A percentile compares a stretch with the other conserved stretches of the same genome.
Conservation (phyloP, 2,888 invertebrate species). For the Smittia sp. region DNA sequence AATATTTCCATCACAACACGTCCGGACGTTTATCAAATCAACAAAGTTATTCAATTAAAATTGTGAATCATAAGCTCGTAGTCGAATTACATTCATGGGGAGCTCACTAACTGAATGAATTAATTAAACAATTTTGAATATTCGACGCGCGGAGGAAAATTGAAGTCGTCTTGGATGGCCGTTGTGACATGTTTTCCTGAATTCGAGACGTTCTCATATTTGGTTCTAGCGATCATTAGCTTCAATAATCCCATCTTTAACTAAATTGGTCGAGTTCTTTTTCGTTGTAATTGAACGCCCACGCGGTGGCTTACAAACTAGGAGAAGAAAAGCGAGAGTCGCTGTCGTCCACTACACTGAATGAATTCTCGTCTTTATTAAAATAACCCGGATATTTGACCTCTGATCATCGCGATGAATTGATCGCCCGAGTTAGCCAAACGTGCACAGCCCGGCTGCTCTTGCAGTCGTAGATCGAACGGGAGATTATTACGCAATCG, state of each 20-base stretch:
- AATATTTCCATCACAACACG: no score
- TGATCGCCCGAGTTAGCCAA: neutral
- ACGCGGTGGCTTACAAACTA: neutral
- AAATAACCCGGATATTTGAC: conserved; percentile 8
- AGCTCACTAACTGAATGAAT: neutral
- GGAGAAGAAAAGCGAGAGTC: neutral
- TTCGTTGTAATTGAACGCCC: conserved; percentile 11
- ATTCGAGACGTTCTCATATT: neutral
- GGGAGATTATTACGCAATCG: neutral
- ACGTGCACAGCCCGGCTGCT: neutral
- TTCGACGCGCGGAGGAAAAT: neutral
- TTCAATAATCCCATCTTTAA: conserved; percentile 2
- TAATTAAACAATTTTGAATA: conserved; percentile 12
- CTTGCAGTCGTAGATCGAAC: neutral
- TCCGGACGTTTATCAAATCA: neutral
- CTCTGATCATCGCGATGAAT: neutral
- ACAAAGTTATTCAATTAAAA: neutral
- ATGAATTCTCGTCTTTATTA: neutral
- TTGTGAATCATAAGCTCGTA: neutral
- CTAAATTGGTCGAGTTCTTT: neutral
- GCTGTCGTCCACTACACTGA: neutral
- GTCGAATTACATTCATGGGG: neutral
- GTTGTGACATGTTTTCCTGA: neutral
- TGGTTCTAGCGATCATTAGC: neutral
- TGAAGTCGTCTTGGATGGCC: neutral